Base-by-base conservation (phyloP, 2,797 vertebrate species). In the Peromyscus nudipes region DNA sequence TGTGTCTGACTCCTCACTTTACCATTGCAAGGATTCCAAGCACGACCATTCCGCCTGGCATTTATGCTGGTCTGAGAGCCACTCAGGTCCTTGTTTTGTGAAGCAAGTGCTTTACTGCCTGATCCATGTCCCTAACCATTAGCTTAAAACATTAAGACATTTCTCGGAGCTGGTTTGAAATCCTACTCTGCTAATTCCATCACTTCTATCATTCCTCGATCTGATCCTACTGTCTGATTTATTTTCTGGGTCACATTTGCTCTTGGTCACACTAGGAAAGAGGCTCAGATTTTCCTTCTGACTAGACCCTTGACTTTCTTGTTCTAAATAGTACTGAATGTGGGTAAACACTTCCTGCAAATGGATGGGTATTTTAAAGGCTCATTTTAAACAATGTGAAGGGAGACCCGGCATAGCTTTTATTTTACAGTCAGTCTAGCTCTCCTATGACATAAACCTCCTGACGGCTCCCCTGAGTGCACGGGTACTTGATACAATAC, bases 111-210 rank as follows among this genome's bases (percentile, higher is more conserved):
- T 75, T 88, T 31, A 57, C 4, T 88, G 14, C 27, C 34, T 86
- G 46, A 27, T 73, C 13, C n/a, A 88, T 60, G 2, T 0, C 49
- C 55, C 9, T 25, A 43, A 43, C 8, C 52, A 40, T 19, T 73
- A 71, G 16, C 49, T 73, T 88, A 57, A 88, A 57, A 6, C 14
- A 21, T 92, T 13, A 34, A 40, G 13, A 69, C 21, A 76, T 79
- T 55, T 80, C 88, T 62, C 31, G 89, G 21, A 82, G 34, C 40
- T 83, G 19, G 82, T 92, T 62, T 92, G 43, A 93, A 94, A 86
- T 62, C 16, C 1, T 27, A 55, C 62, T 84, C 40, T 73, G 25
- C 31, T 92, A n/a, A 79, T 86, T 79, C 55, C 16, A 69, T 29
- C 79, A 49, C 82, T n/a, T 84, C 43, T 88, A 4, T 60, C 40